These are phyloP conservation scores for Paramuricea clavata DNA, from an alignment of 92 coral and sea anemone genomes.

Conservation along the genomic window DNA sequence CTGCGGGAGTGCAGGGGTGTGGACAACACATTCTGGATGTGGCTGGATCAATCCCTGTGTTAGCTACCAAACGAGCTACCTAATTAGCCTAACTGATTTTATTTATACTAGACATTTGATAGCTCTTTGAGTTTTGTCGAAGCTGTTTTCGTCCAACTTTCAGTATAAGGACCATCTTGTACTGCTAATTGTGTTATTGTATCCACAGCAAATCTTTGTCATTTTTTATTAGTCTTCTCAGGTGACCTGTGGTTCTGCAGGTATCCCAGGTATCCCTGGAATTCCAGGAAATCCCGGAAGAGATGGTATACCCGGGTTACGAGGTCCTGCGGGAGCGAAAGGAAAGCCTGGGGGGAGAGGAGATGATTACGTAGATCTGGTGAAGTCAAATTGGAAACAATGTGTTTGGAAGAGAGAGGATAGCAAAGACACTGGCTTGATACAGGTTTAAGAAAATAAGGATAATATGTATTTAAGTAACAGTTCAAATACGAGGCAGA, in stretches of 20 bases:
- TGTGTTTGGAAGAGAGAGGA: neutral
- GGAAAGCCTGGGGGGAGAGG: neutral
- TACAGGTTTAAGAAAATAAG: neutral
- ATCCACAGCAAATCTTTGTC: neutral
- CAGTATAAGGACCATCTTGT: too few species aligned
- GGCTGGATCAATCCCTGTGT: too few species aligned
- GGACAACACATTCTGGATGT: too few species aligned
- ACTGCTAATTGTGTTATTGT: neutral
- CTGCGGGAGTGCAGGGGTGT: too few species aligned
- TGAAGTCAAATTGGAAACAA: slow-evolving; percentile 8
- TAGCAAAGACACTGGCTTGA: slow-evolving; percentile 2
- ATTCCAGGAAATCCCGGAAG: neutral
- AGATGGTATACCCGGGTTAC: neutral
- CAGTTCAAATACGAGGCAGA: too few species aligned
- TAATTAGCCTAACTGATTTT: too few species aligned
- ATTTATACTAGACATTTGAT: too few species aligned
- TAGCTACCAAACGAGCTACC: too few species aligned
- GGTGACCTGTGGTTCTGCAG: neutral
- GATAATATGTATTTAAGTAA: too few species aligned
- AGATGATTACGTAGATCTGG: neutral
- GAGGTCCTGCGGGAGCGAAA: neutral
- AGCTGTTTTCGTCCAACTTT: too few species aligned
- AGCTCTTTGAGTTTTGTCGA: neutral
- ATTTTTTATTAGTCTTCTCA: neutral
- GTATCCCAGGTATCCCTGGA: neutral